Percentiles rank a stretch among this genome's conserved stretches.
phyloP scores from a whole-genome alignment of 2,888 invertebrate genomes.

The Nebria salina region DNA sequence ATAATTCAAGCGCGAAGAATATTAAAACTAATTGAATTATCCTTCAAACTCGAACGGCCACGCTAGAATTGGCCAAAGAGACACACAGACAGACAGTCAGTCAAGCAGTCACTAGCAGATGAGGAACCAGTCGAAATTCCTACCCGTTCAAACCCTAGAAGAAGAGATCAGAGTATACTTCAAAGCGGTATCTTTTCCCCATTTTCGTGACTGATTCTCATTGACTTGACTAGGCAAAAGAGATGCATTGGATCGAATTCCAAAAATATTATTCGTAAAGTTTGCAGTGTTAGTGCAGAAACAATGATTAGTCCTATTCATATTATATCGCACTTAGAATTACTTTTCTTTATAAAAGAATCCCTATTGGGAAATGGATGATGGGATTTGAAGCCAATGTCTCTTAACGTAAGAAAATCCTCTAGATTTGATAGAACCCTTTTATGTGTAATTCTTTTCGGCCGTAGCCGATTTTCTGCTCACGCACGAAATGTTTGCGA shows the following conservation, averaged over 20 bases:
- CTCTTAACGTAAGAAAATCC: too few species aligned
- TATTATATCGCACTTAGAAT: too few species aligned
- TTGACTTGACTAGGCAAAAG: not conserved
- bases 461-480: not conserved
- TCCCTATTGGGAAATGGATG: not conserved
- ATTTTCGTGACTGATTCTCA: not conserved
- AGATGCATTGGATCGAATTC: not conserved
- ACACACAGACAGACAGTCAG: constrained; percentile 9
- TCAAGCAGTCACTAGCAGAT: not conserved
- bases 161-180: constrained; percentile 16
- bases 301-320: too few species aligned
- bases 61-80: constrained; percentile 20
- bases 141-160: not conserved
- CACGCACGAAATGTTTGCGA: constrained; percentile 13
- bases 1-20: constrained; percentile 42
- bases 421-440: not conserved
- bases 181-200: constrained; percentile 18
- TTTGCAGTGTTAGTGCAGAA: too few species aligned
- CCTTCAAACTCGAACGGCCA: constrained; percentile 25
- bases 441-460: constrained; percentile 14
- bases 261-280: not conserved
- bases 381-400: too few species aligned
- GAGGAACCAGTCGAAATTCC: not conserved
- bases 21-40: constrained; percentile 46
- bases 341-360: not conserved